Evolutionary conservation across 1,140 invertebrate genomes (phyloP).

Genomic region (Ostrea edulis): DNA sequence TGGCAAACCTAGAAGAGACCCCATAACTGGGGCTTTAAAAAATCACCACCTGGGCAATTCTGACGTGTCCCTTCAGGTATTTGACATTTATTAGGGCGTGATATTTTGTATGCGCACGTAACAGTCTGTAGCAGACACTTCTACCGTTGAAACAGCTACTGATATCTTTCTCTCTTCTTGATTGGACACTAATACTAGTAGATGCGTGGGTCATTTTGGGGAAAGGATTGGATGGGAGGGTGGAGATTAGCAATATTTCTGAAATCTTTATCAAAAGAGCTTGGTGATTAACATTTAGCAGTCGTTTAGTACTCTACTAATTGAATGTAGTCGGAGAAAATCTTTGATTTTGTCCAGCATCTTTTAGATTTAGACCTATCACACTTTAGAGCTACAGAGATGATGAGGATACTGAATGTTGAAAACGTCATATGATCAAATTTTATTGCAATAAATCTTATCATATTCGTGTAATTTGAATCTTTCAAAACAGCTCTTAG

Average conservation of each 20-base stretch:
- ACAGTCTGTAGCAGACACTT: background rate
- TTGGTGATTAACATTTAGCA: background rate
- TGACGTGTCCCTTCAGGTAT: constrained; percentile 68
- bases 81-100: background rate
- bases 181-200: background rate
- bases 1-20: constrained; percentile 70
- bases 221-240: too few species aligned
- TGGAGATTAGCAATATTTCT: background rate
- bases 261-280: background rate
- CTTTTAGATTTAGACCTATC: too few species aligned
- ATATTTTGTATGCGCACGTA: background rate
- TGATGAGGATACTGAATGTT: too few species aligned
- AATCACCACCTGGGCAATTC: constrained; percentile 69
- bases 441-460: too few species aligned
- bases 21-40: constrained; percentile 65
- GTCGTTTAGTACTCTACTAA: too few species aligned
- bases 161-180: background rate
- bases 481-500: too few species aligned
- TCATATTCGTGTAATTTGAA: too few species aligned
- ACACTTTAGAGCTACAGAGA: too few species aligned
- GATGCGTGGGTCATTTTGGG: background rate
- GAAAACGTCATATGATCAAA: too few species aligned
- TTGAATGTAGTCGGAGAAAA: too few species aligned
- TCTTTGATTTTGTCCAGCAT: too few species aligned
- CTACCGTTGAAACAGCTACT: background rate